phyloP scores from a whole-genome alignment of 2,888 invertebrate species.

The Hylaea fasciaria region DNA sequence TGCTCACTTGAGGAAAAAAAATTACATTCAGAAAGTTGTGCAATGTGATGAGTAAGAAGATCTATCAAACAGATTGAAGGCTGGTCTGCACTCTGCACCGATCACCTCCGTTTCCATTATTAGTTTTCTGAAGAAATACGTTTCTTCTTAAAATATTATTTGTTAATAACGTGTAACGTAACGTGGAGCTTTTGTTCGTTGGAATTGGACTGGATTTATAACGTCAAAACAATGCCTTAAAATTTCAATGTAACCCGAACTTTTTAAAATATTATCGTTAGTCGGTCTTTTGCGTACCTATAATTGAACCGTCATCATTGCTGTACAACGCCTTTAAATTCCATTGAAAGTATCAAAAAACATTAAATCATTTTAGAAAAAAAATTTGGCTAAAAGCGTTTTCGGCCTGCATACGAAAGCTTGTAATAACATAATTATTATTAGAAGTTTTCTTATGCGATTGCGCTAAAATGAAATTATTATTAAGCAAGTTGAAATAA shows the following conservation, averaged over 20 bases:
- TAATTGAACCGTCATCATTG: no score
- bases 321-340: no score
- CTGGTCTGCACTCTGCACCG: neutral
- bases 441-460: no score
- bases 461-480: no score
- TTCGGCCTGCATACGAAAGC: no score
- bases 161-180: neutral
- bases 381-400: no score
- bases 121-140: neutral
- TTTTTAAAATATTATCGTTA: no score
- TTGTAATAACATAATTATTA: no score
- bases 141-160: neutral
- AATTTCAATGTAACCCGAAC: neutral
- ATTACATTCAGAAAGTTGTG: constrained; percentile 13
- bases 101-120: neutral
- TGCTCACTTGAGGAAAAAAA: constrained; percentile 18
- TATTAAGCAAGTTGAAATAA: no score
- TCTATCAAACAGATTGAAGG: constrained; percentile 2
- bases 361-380: no score
- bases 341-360: no score
- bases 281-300: no score
- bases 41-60: constrained; percentile 3
- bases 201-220: neutral
- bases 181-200: neutral
- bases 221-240: neutral